Percentiles rank a stretch among this genome's conserved stretches.
Evolutionary conservation across 2,888 invertebrate genomes (phyloP).

Genomic region (Melanchra persicariae): DNA sequence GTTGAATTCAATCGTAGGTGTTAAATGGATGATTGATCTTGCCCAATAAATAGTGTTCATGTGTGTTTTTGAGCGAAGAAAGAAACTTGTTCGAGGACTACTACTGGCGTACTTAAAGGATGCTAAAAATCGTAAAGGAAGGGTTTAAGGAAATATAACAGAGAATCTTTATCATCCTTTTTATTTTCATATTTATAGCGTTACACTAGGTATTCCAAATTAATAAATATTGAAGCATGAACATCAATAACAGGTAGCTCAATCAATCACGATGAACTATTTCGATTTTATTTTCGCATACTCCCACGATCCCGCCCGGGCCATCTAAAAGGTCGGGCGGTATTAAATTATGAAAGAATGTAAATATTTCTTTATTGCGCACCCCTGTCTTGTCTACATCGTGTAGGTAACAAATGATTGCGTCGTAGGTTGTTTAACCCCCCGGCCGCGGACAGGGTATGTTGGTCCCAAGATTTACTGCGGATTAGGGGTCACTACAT

Average conservation of each 20-base stretch:
- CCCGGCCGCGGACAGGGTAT: conserved; percentile 76
- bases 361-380: conserved; percentile 70
- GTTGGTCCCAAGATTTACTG: conserved; percentile 87
- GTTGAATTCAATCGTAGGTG: conserved; percentile 52
- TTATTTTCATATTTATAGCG: conserved; percentile 15
- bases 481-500: conserved; percentile 90
- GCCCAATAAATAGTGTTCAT: not conserved
- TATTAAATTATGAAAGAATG: conserved; percentile 69
- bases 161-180: conserved; percentile 11
- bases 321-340: conserved; percentile 51
- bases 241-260: conserved; percentile 52
- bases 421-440: conserved; percentile 88
- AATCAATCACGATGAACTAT: conserved; percentile 52
- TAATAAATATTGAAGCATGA: conserved; percentile 43
- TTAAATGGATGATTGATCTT: conserved; percentile 40
- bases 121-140: not conserved
- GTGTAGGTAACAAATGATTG: conserved; percentile 88
- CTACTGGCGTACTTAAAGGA: not conserved
- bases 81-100: not conserved
- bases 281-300: conserved; percentile 48
- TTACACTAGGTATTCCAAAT: conserved; percentile 31
- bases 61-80: not conserved
- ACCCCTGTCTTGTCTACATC: conserved; percentile 80
- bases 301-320: conserved; percentile 34
- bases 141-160: not conserved